Evolutionary conservation across 2,888 invertebrate genomes (phyloP).

Genomic region (Athetis lepigone): DNA sequence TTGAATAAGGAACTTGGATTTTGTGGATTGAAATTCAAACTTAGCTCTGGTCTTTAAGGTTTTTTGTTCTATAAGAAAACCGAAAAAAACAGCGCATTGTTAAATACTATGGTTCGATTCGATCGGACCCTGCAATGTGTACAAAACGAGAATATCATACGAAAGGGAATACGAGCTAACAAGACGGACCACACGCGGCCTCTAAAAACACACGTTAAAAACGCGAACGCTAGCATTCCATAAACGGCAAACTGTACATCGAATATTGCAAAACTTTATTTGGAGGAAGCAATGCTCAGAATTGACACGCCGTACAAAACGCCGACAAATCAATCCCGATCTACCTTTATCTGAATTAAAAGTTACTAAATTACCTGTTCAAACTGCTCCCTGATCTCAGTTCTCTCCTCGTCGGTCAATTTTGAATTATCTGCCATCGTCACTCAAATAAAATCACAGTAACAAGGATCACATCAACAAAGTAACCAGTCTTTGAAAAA

Average conservation of each 20-base stretch:
- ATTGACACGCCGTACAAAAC: conserved; percentile 39
- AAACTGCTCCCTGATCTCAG: conserved; percentile 95
- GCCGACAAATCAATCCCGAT: conserved; percentile 50
- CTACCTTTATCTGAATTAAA: conserved; percentile 35
- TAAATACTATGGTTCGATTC: conserved; percentile 3
- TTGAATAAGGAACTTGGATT: not conserved
- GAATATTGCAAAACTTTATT: conserved; percentile 56
- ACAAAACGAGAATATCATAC: conserved; percentile 4
- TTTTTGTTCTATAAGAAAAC: not conserved
- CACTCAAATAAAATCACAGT: conserved; percentile 81
- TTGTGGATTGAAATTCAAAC: not conserved
- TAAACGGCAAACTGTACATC: conserved; percentile 50
- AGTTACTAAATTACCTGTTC: conserved; percentile 90
- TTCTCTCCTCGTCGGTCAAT: conserved; percentile 93
- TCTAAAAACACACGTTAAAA: conserved; percentile 58
- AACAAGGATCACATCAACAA: conserved; percentile 82
- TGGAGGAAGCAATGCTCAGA: conserved; percentile 37
- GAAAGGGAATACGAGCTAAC: conserved; percentile 22
- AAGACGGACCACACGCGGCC: conserved; percentile 72
- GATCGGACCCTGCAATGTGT: not conserved
- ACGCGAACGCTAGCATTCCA: conserved; percentile 48
- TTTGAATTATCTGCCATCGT: conserved; percentile 90
- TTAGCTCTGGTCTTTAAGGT: not conserved
- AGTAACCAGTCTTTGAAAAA: conserved; percentile 47
- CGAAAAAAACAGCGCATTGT: not conserved